Evolutionary conservation across 2,113 vertebrate species (phyloP).

Genomic region (Ciconia stormi): DNA sequence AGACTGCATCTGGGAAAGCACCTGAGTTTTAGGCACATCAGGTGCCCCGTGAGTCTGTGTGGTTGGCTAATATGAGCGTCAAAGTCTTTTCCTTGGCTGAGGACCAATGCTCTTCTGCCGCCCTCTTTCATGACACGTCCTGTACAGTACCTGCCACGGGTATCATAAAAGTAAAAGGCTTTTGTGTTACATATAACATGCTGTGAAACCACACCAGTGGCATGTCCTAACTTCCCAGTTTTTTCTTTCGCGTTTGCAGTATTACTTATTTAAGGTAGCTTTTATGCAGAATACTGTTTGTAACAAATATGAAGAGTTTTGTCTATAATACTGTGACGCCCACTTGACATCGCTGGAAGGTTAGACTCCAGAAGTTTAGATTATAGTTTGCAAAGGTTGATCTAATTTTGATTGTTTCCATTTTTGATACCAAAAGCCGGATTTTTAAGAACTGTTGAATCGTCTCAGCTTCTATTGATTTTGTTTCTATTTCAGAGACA

Average conservation of each 20-base stretch:
- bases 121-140: neutral
- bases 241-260: neutral
- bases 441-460: neutral
- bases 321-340: neutral
- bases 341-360: neutral
- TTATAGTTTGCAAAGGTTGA: neutral
- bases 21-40: neutral
- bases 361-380: neutral
- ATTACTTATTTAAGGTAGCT: neutral
- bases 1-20: neutral
- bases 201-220: neutral
- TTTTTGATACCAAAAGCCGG: neutral
- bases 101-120: fast-evolving
- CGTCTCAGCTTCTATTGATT: neutral
- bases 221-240: neutral
- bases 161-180: neutral
- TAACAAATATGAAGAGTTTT: neutral
- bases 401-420: neutral
- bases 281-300: neutral
- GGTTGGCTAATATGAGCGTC: neutral
- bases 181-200: fast-evolving
- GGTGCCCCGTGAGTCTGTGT: fast-evolving
- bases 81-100: neutral
- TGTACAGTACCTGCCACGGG: neutral
- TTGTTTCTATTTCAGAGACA: neutral